These are phyloP conservation scores for Corynorhinus townsendii DNA, from an alignment of 2,113 vertebrate species.

Conservation along the genomic window DNA sequence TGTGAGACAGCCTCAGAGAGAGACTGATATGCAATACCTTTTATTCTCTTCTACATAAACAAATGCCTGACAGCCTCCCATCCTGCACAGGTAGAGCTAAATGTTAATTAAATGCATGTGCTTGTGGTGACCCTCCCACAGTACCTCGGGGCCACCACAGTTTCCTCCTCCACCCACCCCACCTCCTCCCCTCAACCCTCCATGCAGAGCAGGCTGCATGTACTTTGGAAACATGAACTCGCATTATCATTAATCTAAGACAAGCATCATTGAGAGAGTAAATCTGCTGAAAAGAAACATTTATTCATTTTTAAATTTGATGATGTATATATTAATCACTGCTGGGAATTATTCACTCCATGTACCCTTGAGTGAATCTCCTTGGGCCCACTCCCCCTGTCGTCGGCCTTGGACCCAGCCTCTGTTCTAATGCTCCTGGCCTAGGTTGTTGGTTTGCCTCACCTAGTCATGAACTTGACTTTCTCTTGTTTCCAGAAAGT, in stretches of 20 bases:
- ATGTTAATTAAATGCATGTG: neutral
- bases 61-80: neutral
- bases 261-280: constrained; percentile 68
- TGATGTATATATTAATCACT: constrained; percentile 59
- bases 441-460: neutral
- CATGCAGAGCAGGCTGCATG: neutral
- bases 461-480: neutral
- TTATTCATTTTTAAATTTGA: constrained; percentile 58
- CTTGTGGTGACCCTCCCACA: neutral
- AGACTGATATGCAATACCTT: neutral
- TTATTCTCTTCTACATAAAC: neutral
- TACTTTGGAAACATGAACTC: constrained; percentile 53
- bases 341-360: neutral
- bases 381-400: neutral
- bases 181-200: neutral
- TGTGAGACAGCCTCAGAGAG: neutral
- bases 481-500: neutral
- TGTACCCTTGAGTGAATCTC: neutral
- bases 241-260: constrained; percentile 64
- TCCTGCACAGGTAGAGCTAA: neutral
- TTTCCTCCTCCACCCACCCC: neutral
- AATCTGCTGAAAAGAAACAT: constrained; percentile 68
- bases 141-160: neutral
- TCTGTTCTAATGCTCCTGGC: neutral
- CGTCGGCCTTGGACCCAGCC: neutral